A percentile compares a stretch with the other conserved stretches of the same genome.
phyloP scores from a whole-genome alignment of 2,888 invertebrate genomes.

The Drosophila histrio region DNA sequence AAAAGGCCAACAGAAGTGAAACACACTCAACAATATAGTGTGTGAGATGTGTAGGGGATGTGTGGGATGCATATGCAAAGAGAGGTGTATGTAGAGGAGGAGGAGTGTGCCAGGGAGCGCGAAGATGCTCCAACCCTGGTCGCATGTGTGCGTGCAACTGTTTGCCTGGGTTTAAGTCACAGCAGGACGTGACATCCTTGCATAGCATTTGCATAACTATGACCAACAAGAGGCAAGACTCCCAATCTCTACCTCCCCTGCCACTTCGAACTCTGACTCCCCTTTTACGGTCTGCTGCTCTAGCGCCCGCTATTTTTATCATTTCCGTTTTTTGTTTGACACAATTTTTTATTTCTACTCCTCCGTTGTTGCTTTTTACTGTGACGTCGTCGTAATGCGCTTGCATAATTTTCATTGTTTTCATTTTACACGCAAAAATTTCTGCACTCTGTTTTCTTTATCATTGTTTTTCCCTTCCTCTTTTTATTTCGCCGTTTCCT shows the following conservation, averaged over 20 bases:
- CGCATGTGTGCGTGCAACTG: conserved; percentile 35
- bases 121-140: background rate
- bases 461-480: conserved; percentile 19
- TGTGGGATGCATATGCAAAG: conserved; percentile 5
- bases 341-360: conserved; percentile 27
- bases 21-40: background rate
- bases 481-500: conserved; percentile 49
- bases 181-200: conserved; percentile 79
- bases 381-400: conserved; percentile 55
- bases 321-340: conserved; percentile 61
- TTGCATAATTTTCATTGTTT: conserved; percentile 80
- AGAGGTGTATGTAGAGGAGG: too few species aligned
- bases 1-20: conserved; percentile 65
- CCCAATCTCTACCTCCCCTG: background rate
- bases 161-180: conserved; percentile 70
- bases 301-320: conserved; percentile 68
- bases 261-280: background rate
- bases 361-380: conserved; percentile 3
- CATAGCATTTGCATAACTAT: conserved; percentile 79
- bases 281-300: conserved; percentile 47
- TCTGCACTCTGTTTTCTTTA: conserved; percentile 50
- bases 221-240: conserved; percentile 59
- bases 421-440: conserved; percentile 70
- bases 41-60: conserved; percentile 10
- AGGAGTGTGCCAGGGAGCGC: too few species aligned